Base-by-base conservation (phyloP, 2,888 invertebrate species). In the Thelaira solivaga region DNA sequence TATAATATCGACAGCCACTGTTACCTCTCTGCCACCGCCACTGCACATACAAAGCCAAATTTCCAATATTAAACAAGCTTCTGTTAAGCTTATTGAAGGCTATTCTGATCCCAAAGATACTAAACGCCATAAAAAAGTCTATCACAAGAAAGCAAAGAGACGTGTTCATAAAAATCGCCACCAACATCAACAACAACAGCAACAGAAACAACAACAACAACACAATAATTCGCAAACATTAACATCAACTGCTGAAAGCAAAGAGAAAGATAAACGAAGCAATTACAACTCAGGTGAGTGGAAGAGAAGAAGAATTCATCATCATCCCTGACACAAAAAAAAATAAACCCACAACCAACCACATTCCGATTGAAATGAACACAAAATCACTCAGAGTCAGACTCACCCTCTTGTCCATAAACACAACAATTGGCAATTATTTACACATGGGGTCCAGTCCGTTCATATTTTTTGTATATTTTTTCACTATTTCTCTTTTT, bases 61-160 rank as follows among this genome's bases (percentile, higher is more conserved):
- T 47, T 67, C 85, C 85, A 61, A 85, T 84, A 88, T 88, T 43
- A 88, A 86, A 78, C 86, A 87, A 80, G 88, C 88, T 55, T 86
- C 86, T 47, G 85, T 89, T 53, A 89, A 89, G 83, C 83, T 89
- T 61, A 86, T 89, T 81, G 89, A 89, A 81, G 89, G 89, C 59
- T 89, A 89, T 65, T 89, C 89, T 13, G 89, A 89, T 83, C 89
- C 89, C 29, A 89, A 89, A 82, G 89, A 89, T 72, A 85, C 88
- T 26, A 88, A 87, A 61, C 86, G 85, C 69, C 86, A 88, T 82
- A 88, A 88, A 82, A 88, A 88, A 83, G 87, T 87, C 69, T 88
- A 87, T 61, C 88, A 87, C 80, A 88, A 88, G 81, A 88, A 88
- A 82, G 85, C 82, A 72, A 88, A 88, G 59, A 82, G 86, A 61